Evolutionary conservation across 1,140 invertebrate genomes (phyloP), one percentile per base, ranked within the genome.

Genomic region (Mycetomoellerius zeteki): DNA sequence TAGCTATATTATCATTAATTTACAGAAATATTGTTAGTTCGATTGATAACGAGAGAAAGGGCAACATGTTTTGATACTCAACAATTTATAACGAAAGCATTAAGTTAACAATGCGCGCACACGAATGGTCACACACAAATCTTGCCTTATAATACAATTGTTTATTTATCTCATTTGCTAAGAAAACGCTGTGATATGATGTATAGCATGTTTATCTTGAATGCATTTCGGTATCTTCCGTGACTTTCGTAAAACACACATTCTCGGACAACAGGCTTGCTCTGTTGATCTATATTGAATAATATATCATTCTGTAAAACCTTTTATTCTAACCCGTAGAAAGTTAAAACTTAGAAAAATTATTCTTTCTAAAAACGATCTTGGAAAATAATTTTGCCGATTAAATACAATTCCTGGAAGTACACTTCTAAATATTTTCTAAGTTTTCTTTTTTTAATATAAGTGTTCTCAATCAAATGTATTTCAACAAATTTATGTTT

Each of bases 181-280:
- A 69, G 90, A 86, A 87, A 94, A 92, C 27, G 90, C 93, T 71
- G 91, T 89, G 78, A 93, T 90, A 88, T 95, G 94, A 77, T 93
- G 91, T 71, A 92, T 91, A 56, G 94, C 94, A 67, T 92, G 90
- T 90, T 92, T 95, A 85, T 95, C 94, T 89, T 95, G 94, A 88
- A 95, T 94, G 81, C 94, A 95, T 90, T 95, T 95, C 58, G 89
- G 86, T 43, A 86, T 71, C 90, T 88, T 93, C 86, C 89, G 94
- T 37, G 91, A 87, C 56, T 91, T 93, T 92, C 92, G 92, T 52
- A 90, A 88, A 52, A 95, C 88, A 90, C 95, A 95, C 85, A 94
- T 93, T 81, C 88, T 89, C 72, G 94, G 94, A 80, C 95, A 95
- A 92, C 95, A 95, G 69, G 92, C 92, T 58, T 92, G 89, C 86